Evolutionary conservation across 2,113 vertebrate genomes (phyloP), one percentile per base, ranked within the genome.

Genomic region (Crotophaga sulcirostris): DNA sequence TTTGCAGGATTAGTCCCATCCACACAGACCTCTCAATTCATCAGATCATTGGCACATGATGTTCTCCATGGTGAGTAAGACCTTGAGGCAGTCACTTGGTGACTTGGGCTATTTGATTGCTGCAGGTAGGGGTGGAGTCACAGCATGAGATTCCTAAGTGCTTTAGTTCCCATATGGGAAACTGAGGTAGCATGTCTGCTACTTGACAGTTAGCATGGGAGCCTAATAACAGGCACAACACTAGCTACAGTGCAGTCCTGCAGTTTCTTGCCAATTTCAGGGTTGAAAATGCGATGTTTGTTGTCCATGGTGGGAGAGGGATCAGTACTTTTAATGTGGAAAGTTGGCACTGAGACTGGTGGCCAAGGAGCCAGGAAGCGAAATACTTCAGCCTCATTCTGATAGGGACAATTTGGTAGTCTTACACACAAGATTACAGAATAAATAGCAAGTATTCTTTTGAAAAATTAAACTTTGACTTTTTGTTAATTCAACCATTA

Each of bases 211-310:
- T 33, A 49, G 24, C 4, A 2, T 5, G 21, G 17, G 10, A 3
- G 9, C 7, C 7, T 62, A 19, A 14, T 23, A 40, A 33, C 20
- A 66, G 59, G 40, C 47, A 29, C 24, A 67, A 67, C 11, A 45
- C 7, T 9, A 29, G 40, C 29, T 81, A 31, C 36, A 73, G 26
- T 33, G 68, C 68, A 69, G 19, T 55, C 44, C 56, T 79, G 66
- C 52, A 34, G 11, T 59, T 81, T 66, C 26, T 51, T 72, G 29
- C 16, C 44, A 63, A 11, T 55, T 62, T 66, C 20, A 16, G 60
- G 38, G 20, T 63, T 81, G 59, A 68, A 75, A 9, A 40, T 6
- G 23, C 2, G 3, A 20, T 0, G 0, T 55, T 36, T 87, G 14
- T 23, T 51, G 52, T 38, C 47, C 33, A 7, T 2, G 6, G 9